phyloP scores from a whole-genome alignment of 92 coral and sea anemone genomes.

The Galaxea fascicularis region DNA sequence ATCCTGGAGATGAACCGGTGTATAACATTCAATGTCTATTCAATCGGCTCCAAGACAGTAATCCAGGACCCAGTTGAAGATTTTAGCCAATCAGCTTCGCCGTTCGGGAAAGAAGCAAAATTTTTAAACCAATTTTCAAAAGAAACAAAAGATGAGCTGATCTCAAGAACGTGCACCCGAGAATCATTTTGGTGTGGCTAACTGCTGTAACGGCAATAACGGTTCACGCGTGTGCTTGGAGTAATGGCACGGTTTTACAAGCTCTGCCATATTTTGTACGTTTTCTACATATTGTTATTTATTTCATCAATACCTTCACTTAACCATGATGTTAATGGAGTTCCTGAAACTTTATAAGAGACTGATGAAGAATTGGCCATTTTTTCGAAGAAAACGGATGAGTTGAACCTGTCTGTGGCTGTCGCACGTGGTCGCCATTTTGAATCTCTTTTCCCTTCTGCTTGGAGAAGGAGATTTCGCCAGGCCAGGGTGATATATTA shows the following conservation, averaged over 20 bases:
- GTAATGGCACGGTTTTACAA: conserved; percentile 8
- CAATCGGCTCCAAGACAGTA: too few species aligned
- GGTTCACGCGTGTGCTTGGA: too few species aligned
- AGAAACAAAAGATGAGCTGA: too few species aligned
- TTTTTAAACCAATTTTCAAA: too few species aligned
- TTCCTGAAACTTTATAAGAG: neutral
- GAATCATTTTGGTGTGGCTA: too few species aligned
- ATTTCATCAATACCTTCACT: conserved; percentile 12
- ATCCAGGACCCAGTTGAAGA: too few species aligned
- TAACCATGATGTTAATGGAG: conserved; percentile 7
- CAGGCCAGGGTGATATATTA: conserved; percentile 6
- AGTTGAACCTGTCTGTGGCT: conserved; percentile 13
- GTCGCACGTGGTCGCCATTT: conserved; percentile 13
- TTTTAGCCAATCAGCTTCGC: too few species aligned
- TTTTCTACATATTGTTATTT: conserved; percentile 1
- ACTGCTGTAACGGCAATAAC: too few species aligned
- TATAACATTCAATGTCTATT: too few species aligned
- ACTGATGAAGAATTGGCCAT: conserved; percentile 1
- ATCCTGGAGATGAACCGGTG: too few species aligned
- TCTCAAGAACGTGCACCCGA: too few species aligned
- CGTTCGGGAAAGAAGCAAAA: too few species aligned
- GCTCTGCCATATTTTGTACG: conserved; percentile 5
- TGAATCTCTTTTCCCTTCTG: conserved; percentile 17
- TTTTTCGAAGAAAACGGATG: neutral
- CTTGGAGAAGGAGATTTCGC: conserved; percentile 2